Conservation (phyloP, 2,888 invertebrate species). For the Schizotus pectinicornis region DNA sequence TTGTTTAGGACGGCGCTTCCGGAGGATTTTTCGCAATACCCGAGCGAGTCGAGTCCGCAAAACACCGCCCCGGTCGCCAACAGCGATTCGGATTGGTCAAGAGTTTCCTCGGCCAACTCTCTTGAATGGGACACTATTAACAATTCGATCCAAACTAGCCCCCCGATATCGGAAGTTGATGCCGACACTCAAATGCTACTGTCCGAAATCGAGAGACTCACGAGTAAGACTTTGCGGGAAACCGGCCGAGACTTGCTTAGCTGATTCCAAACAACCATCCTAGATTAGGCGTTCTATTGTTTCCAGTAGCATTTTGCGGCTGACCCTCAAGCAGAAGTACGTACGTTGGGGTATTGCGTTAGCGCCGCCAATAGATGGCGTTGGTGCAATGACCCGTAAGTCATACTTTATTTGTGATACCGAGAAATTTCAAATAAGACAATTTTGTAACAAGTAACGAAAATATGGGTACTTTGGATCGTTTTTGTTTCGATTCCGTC, state of each 20-base stretch:
- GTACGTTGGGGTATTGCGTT: too few species aligned
- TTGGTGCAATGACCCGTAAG: not conserved
- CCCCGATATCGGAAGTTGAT: constrained; percentile 63
- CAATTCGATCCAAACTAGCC: constrained; percentile 50
- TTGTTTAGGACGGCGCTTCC: constrained; percentile 45
- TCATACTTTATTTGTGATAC: constrained; percentile 9
- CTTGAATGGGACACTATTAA: constrained; percentile 73
- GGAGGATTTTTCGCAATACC: constrained; percentile 39
- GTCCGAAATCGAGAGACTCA: constrained; percentile 71
- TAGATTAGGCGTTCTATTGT: not conserved
- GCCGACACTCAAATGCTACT: constrained; percentile 70
- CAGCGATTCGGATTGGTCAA: constrained; percentile 64
- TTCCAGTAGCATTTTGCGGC: too few species aligned
- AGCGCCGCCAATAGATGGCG: not conserved
- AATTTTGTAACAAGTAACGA: not conserved
- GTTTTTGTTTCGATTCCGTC: too few species aligned
- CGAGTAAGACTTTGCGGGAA: constrained; percentile 69
- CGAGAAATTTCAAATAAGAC: not conserved
- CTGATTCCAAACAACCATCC: constrained; percentile 41
- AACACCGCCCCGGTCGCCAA: constrained; percentile 41
- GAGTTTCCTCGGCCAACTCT: constrained; percentile 70
- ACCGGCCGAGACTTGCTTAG: constrained; percentile 62
- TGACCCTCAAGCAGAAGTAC: too few species aligned
- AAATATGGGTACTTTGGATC: too few species aligned
- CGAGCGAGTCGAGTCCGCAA: constrained; percentile 47